phyloP scores from a whole-genome alignment of 2,797 vertebrate genomes.

The Simalia tracyae region DNA sequence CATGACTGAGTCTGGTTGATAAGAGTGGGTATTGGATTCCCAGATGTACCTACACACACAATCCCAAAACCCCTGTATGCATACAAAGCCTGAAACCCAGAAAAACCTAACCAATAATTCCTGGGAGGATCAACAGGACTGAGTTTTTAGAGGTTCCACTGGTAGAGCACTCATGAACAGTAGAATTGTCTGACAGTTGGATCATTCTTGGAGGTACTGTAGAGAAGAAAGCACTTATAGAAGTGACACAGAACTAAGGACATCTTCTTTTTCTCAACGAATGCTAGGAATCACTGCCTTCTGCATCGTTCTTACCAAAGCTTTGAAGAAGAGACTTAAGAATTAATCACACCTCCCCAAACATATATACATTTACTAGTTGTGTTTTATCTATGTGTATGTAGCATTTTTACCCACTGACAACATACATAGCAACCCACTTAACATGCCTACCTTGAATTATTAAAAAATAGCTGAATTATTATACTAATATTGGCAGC shows the following conservation, averaged over 20 bases:
- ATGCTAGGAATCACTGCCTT: not conserved
- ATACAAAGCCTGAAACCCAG: too few relatives aligned
- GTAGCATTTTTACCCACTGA: constrained; percentile 52
- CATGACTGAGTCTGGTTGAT: not conserved
- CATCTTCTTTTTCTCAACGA: not conserved
- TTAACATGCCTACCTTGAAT: constrained; percentile 50
- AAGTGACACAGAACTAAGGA: not conserved
- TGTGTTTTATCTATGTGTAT: constrained; percentile 24
- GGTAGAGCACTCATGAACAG: too few relatives aligned
- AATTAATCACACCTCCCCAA: not conserved
- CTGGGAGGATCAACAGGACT: too few relatives aligned
- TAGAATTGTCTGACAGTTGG: too few relatives aligned
- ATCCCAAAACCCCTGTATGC: not conserved
- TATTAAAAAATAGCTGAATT: constrained; percentile 56
- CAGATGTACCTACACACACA: not conserved
- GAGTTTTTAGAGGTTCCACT: too few relatives aligned
- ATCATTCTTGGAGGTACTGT: not conserved
- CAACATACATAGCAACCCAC: constrained; percentile 45
- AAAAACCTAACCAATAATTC: too few relatives aligned
- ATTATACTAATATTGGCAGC: constrained; percentile 47
- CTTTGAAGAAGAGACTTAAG: constrained; percentile 35
- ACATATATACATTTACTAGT: constrained; percentile 21
- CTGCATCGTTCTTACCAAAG: not conserved
- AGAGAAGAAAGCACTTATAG: not conserved
- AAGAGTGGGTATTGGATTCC: not conserved